Evolutionary conservation across 2,113 vertebrate genomes (phyloP).

Genomic region (Mormyrus iriodes): DNA sequence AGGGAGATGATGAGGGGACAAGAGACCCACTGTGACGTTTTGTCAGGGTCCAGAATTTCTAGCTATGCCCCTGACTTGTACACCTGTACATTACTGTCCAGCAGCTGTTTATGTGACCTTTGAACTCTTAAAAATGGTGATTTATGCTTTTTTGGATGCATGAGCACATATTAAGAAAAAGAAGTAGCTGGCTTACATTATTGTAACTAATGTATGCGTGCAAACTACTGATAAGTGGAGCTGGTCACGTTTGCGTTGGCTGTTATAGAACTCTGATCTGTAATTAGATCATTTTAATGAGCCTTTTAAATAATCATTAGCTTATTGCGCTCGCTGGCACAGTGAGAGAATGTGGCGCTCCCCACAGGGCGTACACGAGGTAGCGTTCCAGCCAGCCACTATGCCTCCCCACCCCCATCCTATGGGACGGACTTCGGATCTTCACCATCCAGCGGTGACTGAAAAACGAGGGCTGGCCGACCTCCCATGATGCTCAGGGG

Average conservation of each 20-base stretch:
- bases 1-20: background rate
- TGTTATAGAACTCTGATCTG: background rate
- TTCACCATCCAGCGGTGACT: background rate
- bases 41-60: background rate
- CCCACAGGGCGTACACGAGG: background rate
- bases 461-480: background rate
- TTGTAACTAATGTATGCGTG: background rate
- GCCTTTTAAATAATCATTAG: slow-evolving; percentile 1
- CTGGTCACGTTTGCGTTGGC: background rate
- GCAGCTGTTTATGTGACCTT: background rate
- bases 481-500: background rate
- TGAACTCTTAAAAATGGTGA: background rate
- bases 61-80: background rate
- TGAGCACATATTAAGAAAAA: background rate
- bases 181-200: background rate
- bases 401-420: background rate
- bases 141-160: background rate
- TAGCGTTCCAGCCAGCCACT: background rate
- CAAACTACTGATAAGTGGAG: background rate
- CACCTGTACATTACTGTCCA: background rate
- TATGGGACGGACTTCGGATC: background rate
- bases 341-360: background rate
- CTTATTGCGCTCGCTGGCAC: background rate
- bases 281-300: background rate
- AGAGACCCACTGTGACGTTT: background rate